Evolutionary conservation across 2,888 invertebrate species (phyloP).

Genomic region (Morpho helenor): DNA sequence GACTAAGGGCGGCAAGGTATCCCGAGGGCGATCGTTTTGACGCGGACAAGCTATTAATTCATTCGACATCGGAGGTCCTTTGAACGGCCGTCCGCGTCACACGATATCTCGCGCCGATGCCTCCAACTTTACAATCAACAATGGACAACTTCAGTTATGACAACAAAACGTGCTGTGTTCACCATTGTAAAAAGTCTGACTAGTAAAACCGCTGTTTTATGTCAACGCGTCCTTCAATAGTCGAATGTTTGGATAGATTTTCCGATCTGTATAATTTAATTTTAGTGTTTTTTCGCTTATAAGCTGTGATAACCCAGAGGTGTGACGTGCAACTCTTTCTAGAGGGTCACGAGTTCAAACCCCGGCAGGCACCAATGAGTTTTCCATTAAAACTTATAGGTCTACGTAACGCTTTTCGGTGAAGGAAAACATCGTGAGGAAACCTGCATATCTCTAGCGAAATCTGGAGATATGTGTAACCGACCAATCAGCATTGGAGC

Average conservation of each 20-base stretch:
- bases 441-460: no score
- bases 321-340: no score
- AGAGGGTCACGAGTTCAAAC: no score
- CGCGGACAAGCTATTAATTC: slow-evolving; percentile 29
- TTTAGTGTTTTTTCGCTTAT: background rate
- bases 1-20: slow-evolving; percentile 14
- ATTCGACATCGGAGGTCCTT: slow-evolving; percentile 46
- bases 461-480: no score
- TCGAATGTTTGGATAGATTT: background rate
- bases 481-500: no score
- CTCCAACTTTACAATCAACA: slow-evolving; percentile 69
- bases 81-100: slow-evolving; percentile 54
- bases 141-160: slow-evolving; percentile 61
- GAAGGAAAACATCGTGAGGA: no score
- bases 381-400: no score
- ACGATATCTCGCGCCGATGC: slow-evolving; percentile 58
- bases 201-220: background rate
- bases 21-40: slow-evolving; percentile 27
- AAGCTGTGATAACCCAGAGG: no score
- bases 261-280: slow-evolving; percentile 2
- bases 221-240: slow-evolving; percentile 4
- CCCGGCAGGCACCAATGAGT: no score
- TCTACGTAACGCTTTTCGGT: no score
- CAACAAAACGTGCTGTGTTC: slow-evolving; percentile 53
- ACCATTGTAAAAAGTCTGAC: slow-evolving; percentile 32